Percentiles rank a stretch among this genome's conserved stretches.
These are phyloP conservation scores for Dendroctonus valens DNA, from an alignment of 1,140 invertebrate species.

Conservation along the genomic window DNA sequence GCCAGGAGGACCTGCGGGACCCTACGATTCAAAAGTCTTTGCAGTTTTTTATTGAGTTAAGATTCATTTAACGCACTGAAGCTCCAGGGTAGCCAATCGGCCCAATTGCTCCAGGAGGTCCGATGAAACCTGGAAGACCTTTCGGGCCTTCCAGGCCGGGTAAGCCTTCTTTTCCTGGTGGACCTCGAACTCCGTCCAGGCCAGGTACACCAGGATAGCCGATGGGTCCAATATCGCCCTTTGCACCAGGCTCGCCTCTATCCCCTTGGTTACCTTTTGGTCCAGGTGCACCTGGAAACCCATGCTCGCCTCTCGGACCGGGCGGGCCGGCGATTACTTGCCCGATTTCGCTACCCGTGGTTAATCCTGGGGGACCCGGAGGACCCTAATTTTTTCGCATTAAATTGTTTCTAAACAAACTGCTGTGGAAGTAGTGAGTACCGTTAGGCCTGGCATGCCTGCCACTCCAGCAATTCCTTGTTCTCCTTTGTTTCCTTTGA, in stretches of 20 bases:
- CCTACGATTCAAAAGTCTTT: conserved; percentile 28
- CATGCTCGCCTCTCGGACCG: conserved; percentile 47
- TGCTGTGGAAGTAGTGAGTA: conserved; percentile 1
- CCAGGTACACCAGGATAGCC: conserved; percentile 48
- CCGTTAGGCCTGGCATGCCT: conserved; percentile 37
- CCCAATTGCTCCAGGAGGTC: conserved; percentile 46
- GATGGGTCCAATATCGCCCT: conserved; percentile 48
- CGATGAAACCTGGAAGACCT: conserved; percentile 43
- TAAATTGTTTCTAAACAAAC: neutral
- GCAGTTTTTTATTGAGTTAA: too few species aligned
- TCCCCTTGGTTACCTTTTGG: conserved; percentile 52
- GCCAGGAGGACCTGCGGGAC: conserved; percentile 57
- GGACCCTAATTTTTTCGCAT: conserved; percentile 26
- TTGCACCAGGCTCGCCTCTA: conserved; percentile 45
- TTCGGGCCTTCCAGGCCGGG: conserved; percentile 46
- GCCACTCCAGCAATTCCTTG: conserved; percentile 35
- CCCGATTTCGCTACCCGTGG: conserved; percentile 36
- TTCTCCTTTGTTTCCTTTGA: conserved; percentile 32
- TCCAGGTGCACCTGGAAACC: conserved; percentile 51
- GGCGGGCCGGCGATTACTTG: conserved; percentile 40
- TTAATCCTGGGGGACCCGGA: conserved; percentile 49
- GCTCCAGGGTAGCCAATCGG: conserved; percentile 29
- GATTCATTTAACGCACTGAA: too few species aligned
- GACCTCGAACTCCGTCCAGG: conserved; percentile 36
- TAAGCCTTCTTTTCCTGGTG: conserved; percentile 40